phyloP scores from a whole-genome alignment of 2,113 vertebrate species.

The Maccullochella peelii region DNA sequence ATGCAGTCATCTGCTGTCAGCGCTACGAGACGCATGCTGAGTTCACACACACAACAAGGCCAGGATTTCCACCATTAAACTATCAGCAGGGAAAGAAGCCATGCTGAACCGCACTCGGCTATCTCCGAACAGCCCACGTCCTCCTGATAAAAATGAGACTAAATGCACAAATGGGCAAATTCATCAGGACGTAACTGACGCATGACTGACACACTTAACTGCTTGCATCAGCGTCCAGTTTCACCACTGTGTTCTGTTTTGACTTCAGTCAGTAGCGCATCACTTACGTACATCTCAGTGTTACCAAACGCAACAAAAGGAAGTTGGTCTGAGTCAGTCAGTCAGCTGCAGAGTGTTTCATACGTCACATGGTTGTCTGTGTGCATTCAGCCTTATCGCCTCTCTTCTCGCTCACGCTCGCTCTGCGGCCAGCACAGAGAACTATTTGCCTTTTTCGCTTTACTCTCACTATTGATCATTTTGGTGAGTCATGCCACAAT shows the following conservation, averaged over 20 bases:
- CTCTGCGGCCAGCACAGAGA: conserved; percentile 12
- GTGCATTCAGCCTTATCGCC: conserved; percentile 65
- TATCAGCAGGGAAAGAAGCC: conserved; percentile 58
- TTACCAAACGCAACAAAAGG: conserved; percentile 68
- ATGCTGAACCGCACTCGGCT: conserved; percentile 22
- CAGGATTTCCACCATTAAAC: conserved; percentile 75
- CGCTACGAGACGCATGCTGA: conserved; percentile 62
- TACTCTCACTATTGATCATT: conserved; percentile 74
- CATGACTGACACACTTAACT: conserved; percentile 3
- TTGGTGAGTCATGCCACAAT: conserved; percentile 70
- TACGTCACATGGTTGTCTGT: conserved; percentile 70
- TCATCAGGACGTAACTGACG: conserved; percentile 13
- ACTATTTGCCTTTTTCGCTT: conserved; percentile 40
- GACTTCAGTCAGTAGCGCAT: conserved; percentile 59
- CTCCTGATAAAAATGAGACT: conserved; percentile 19
- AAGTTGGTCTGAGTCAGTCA: conserved; percentile 74
- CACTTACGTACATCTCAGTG: conserved; percentile 52
- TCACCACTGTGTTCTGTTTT: conserved; percentile 54
- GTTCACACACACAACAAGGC: conserved; percentile 58
- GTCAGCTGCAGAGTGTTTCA: conserved; percentile 68
- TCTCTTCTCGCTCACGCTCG: conserved; percentile 46
- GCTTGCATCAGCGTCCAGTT: conserved; percentile 23
- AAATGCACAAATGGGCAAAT: neutral
- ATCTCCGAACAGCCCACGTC: conserved; percentile 24
- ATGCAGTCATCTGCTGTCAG: conserved; percentile 72